Evolutionary conservation across 2,113 vertebrate species (phyloP).

Genomic region (Melanerpes formicivorus): DNA sequence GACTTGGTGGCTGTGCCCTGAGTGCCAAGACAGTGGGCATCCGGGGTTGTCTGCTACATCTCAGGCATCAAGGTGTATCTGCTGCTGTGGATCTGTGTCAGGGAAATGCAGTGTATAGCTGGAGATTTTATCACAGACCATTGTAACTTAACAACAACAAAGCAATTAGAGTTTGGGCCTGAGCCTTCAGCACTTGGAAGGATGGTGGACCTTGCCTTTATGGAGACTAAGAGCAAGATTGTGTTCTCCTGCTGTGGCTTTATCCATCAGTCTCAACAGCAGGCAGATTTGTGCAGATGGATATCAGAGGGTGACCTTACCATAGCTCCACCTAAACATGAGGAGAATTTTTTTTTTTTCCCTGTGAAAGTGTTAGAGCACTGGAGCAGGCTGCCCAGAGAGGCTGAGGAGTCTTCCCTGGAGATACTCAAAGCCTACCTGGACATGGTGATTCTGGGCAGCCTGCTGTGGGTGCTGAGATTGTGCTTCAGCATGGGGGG

Average conservation of each 20-base stretch:
- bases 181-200: not conserved
- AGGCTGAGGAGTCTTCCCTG: too few relatives aligned
- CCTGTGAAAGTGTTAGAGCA: too few relatives aligned
- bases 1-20: not conserved
- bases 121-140: not conserved
- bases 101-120: not conserved
- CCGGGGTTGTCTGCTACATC: not conserved
- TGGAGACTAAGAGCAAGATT: not conserved
- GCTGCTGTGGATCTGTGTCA: not conserved
- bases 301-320: not conserved
- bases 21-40: not conserved
- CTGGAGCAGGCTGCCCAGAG: too few relatives aligned
- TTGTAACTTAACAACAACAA: not conserved
- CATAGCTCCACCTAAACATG: not conserved
- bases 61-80: rapidly evolving
- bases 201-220: not conserved
- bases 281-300: not conserved
- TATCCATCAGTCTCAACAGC: not conserved
- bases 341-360: too few relatives aligned
- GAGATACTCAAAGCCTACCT: too few relatives aligned
- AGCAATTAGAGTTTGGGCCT: not conserved
- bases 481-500: too few relatives aligned
- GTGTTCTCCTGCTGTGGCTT: not conserved
- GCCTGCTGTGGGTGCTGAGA: too few relatives aligned
- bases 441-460: too few relatives aligned